Evolutionary conservation across 2,888 invertebrate species (phyloP).

Genomic region (Heteromyza rotundicornis): DNA sequence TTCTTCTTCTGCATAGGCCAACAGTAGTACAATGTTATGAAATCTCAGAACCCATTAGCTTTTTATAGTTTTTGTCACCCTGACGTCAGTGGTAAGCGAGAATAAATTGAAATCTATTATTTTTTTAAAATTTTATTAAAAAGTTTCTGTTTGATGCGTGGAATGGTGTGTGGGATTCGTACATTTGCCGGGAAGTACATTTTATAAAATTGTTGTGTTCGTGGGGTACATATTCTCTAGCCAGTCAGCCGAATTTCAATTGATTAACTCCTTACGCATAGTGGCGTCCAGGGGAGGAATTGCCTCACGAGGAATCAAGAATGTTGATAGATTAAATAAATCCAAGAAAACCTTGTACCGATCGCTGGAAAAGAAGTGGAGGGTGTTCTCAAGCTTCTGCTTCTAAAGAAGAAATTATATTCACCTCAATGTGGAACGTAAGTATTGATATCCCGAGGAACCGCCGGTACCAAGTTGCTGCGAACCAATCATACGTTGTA

Average conservation of each 20-base stretch:
- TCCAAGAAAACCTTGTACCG: constrained; percentile 98
- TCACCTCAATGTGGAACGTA: constrained; percentile 94
- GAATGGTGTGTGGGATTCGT: background rate
- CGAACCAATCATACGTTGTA: constrained; percentile 98
- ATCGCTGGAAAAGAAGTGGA: no score
- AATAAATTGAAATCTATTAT: no score
- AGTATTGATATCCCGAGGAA: constrained; percentile 97
- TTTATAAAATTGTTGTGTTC: no score
- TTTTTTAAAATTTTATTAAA: no score
- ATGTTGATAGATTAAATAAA: constrained; percentile 95
- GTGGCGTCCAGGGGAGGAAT: constrained; percentile 86
- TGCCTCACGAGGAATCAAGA: constrained; percentile 87
- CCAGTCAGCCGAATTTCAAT: constrained; percentile 32
- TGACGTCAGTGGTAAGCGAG: no score
- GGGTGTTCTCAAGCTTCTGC: background rate
- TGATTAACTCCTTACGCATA: constrained; percentile 67
- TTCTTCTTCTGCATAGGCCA: no score
- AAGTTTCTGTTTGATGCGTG: no score
- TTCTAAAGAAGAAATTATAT: background rate
- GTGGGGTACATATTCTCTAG: no score
- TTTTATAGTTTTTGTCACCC: no score
- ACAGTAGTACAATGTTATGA: no score
- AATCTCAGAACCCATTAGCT: no score
- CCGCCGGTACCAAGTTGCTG: constrained; percentile 97
- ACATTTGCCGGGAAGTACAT: background rate